Evolutionary conservation across 1,140 invertebrate species (phyloP), one percentile per base, ranked within the genome.

Genomic region (Medauroidea extradentata): DNA sequence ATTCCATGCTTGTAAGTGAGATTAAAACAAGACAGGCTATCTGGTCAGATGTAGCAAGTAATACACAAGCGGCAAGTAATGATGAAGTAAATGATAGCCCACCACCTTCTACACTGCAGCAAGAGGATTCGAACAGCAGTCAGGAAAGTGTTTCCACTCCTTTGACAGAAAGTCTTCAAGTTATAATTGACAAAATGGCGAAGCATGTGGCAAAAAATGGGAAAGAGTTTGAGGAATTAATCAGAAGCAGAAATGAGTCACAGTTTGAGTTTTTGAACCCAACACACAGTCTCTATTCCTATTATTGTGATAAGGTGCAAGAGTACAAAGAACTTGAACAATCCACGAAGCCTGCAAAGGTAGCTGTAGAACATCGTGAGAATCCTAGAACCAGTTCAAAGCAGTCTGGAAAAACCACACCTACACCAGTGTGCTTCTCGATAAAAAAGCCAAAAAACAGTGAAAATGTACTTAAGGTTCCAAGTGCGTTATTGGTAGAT

Each of bases 151-250:
- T 24, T 24, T 2, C 23, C 8, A 9, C 24, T 7, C 89, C 91
- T 16, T 87, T 91, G 0, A 86, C 91, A 0, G 84, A 86, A 9
- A 91, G 93, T 56, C 76, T 93, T 5, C 86, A 91, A 69, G 81
- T 90, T 41, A 89, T 98, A 7, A 93, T 98, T 50, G 93, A 97
- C 72, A 96, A 96, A 78, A 96, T 98, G 86, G 94, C 94, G 1
- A 87, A 86, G 57, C 98, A 98, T 71, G 94, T 98, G 0, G 87
- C 89, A 0, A 94, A 94, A 67, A 98, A 98, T 77, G 96, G 95
- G 0, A 80, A 85, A 48, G 90, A 94, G 64, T 98, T 98, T 74
- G 94, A 97, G 68, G 83, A 85, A 9, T 90, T 93, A 25, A 88
- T 97, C 0, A 87, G 86, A 68, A 86, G 84, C 3, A 95, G 94